These are phyloP conservation scores for Dichetophora obliterata DNA, from an alignment of 2,888 invertebrate genomes.

Conservation along the genomic window DNA sequence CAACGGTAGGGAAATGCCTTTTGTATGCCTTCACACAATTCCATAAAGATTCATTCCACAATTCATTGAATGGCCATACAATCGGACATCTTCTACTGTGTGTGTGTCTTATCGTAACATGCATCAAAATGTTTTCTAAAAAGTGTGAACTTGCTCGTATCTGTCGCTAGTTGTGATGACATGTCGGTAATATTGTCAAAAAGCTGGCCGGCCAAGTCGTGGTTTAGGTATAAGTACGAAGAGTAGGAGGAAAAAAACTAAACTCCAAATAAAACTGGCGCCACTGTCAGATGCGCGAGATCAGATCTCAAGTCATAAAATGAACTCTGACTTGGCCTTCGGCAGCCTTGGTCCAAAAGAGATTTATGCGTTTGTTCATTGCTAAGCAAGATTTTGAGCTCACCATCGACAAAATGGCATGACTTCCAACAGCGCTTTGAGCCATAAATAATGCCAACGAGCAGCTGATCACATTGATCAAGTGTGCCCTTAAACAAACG, in stretches of 20 bases:
- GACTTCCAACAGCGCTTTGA: constrained; percentile 47
- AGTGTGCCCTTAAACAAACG: background rate
- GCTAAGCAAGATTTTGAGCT: background rate
- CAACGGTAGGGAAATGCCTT: background rate
- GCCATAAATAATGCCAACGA: constrained; percentile 50
- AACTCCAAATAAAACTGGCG: constrained; percentile 34
- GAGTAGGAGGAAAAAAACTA: background rate
- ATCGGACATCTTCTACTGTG: background rate
- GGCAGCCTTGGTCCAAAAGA: constrained; percentile 40
- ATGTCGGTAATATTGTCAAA: constrained; percentile 63
- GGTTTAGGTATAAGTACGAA: background rate
- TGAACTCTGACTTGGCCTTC: background rate
- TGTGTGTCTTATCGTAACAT: constrained; percentile 32
- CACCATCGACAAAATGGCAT: background rate
- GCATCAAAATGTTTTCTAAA: constrained; percentile 43
- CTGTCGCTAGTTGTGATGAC: constrained; percentile 56
- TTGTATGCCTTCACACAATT: no score
- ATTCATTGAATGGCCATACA: constrained; percentile 20
- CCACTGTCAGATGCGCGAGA: constrained; percentile 44
- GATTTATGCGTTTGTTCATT: constrained; percentile 58
- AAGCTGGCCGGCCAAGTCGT: background rate
- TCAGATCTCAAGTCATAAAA: constrained; percentile 34
- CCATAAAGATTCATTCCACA: background rate
- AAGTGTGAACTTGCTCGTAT: constrained; percentile 62
- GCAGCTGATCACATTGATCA: background rate